Percentiles rank a stretch among this genome's conserved stretches.
phyloP scores from a whole-genome alignment of 2,113 vertebrate genomes.

The Lophotis ruficrista region DNA sequence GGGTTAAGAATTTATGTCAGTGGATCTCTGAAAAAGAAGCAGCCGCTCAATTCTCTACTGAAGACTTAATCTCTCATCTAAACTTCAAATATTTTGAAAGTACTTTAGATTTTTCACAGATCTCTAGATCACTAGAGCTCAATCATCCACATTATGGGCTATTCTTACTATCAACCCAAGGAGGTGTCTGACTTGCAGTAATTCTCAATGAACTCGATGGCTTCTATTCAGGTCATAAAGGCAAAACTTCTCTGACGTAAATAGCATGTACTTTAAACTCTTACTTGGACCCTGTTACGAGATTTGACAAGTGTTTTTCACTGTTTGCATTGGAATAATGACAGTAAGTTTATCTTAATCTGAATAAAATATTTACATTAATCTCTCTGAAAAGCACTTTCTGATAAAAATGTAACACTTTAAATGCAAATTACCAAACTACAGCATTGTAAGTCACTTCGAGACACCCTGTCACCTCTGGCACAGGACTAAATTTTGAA shows the following conservation, averaged over 20 bases:
- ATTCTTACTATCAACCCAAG: background rate
- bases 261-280: constrained; percentile 21
- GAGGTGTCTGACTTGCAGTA: background rate
- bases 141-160: background rate
- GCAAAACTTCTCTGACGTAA: constrained; percentile 39
- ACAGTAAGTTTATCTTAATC: constrained; percentile 2
- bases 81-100: background rate
- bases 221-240: background rate
- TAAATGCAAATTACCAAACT: background rate
- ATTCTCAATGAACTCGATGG: background rate
- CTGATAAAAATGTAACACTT: background rate
- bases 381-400: background rate
- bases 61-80: background rate
- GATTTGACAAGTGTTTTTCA: background rate
- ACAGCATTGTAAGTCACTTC: background rate
- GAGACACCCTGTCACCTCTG: background rate
- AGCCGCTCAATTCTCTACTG: background rate
- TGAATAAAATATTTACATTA: background rate
- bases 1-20: background rate
- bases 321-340: background rate
- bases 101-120: background rate
- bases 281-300: background rate
- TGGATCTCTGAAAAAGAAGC: background rate
- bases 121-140: background rate
- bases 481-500: background rate